These are phyloP conservation scores for Silurus asotus DNA, from an alignment of 2,113 vertebrate species.

Conservation along the genomic window DNA sequence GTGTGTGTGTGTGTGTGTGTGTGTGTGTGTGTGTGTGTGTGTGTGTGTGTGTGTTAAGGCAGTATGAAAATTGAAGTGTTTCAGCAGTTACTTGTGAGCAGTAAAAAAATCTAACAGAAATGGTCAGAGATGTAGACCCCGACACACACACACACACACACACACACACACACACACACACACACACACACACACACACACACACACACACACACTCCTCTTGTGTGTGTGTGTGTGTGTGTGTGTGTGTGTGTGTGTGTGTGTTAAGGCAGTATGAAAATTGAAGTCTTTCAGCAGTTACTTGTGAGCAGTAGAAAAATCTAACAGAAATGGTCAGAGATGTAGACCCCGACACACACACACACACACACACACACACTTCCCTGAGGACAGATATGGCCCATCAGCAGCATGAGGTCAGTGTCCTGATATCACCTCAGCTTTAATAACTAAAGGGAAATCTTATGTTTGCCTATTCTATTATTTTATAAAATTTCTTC, in stretches of 20 bases:
- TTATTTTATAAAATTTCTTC: background rate
- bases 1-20: background rate
- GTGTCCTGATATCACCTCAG: background rate
- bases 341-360: slow-evolving; percentile 2
- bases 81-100: too few relatives aligned
- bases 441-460: background rate
- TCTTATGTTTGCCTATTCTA: background rate
- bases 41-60: too few relatives aligned
- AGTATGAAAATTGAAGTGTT: too few relatives aligned
- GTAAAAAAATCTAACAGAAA: too few relatives aligned
- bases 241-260: background rate
- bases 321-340: slow-evolving; percentile 37
- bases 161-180: too few relatives aligned
- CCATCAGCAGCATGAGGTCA: slow-evolving; percentile 4
- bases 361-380: background rate
- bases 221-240: too few relatives aligned
- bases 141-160: too few relatives aligned
- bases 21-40: too few relatives aligned
- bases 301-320: slow-evolving; percentile 61
- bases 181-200: too few relatives aligned
- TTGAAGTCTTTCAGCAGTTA: slow-evolving; percentile 48
- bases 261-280: background rate
- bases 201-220: background rate
- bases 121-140: too few relatives aligned
- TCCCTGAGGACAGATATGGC: slow-evolving; percentile 8